Conservation (phyloP, 1,140 invertebrate genomes). For the Drosophila littoralis region DNA sequence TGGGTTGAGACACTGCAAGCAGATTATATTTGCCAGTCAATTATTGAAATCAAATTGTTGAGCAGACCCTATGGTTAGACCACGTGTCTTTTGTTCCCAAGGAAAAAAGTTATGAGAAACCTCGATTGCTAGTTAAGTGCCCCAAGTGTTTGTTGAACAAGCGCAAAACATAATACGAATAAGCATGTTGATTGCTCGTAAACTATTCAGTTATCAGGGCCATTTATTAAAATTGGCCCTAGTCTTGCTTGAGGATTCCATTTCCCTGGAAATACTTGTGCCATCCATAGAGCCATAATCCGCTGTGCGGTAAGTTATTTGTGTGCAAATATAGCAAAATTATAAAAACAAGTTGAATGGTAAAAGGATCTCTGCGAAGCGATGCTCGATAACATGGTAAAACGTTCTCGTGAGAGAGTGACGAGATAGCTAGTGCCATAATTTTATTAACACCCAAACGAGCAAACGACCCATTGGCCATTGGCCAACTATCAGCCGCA, state of each 20-base stretch:
- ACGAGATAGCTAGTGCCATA: constrained; percentile 55
- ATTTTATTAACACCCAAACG: constrained; percentile 76
- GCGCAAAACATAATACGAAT: constrained; percentile 41
- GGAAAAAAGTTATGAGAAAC: no score
- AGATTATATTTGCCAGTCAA: no score
- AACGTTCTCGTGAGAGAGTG: constrained; percentile 31
- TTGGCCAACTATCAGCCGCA: constrained; percentile 10
- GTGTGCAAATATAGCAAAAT: constrained; percentile 78
- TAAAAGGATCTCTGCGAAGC: constrained; percentile 60
- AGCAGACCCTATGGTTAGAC: no score
- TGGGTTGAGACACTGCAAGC: constrained; percentile 73
- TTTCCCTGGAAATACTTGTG: constrained; percentile 62
- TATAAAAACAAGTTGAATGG: constrained; percentile 67
- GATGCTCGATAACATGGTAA: constrained; percentile 53
- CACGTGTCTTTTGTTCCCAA: no score
- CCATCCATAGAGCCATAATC: constrained; percentile 55
- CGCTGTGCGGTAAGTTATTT: constrained; percentile 62
- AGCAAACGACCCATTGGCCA: constrained; percentile 28
- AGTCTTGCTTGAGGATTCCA: constrained; percentile 25
- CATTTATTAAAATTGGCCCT: constrained; percentile 54
- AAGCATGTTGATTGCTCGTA: constrained; percentile 35
- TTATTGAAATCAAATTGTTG: no score
- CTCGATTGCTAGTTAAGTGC: neutral
- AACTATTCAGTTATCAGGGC: constrained; percentile 58
- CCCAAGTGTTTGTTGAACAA: constrained; percentile 13